Percentiles rank a stretch among this genome's conserved stretches.
These are phyloP conservation scores for Rhinopomastus cyanomelas DNA, from an alignment of 2,113 vertebrate genomes.

Conservation along the genomic window DNA sequence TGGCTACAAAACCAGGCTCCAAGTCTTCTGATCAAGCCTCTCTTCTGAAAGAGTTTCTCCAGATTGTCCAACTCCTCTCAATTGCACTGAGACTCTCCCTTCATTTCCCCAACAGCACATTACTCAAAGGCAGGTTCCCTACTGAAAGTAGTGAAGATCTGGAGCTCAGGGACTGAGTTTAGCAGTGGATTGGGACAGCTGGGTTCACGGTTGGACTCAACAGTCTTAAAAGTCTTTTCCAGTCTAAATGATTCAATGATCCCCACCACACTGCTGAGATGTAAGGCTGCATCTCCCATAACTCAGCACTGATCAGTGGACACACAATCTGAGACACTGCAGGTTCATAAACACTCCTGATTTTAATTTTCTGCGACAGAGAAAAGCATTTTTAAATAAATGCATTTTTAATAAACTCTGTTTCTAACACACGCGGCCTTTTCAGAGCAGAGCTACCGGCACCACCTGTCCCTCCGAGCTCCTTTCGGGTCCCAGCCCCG, in stretches of 20 bases:
- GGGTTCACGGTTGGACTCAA: no score
- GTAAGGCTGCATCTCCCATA: background rate
- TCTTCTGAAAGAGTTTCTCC: background rate
- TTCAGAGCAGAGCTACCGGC: fast-evolving
- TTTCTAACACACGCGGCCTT: fast-evolving
- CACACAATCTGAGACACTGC: fast-evolving
- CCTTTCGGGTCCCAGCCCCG: background rate
- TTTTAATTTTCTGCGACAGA: background rate
- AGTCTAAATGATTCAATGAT: no score
- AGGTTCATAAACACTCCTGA: background rate
- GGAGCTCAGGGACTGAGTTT: no score
- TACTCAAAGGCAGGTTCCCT: background rate
- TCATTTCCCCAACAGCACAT: fast-evolving
- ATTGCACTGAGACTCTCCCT: fast-evolving
- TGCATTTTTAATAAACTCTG: background rate
- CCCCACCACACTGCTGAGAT: no score
- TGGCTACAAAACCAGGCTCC: background rate
- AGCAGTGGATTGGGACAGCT: no score
- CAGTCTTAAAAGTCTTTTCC: no score
- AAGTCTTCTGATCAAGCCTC: background rate
- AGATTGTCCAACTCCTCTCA: no score
- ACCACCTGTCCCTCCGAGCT: background rate
- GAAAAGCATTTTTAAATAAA: background rate
- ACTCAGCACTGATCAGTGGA: fast-evolving
- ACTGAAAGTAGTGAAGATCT: no score